Evolutionary conservation across 2,888 invertebrate species (phyloP).

Genomic region (Bhutanitis thaidina): DNA sequence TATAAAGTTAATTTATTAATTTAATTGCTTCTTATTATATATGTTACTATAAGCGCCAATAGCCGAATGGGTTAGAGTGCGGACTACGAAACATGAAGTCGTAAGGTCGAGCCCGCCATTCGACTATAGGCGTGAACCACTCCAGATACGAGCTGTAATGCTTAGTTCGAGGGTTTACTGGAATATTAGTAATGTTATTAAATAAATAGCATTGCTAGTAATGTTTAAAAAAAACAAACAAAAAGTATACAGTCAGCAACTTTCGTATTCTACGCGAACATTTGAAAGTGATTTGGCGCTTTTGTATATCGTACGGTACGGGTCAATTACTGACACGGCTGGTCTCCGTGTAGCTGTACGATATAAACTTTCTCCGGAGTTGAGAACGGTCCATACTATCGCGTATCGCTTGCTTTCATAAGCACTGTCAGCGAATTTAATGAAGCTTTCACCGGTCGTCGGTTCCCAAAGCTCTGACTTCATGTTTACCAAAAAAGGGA

Average conservation of each 20-base stretch:
- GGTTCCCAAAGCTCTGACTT: background rate
- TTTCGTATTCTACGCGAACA: background rate
- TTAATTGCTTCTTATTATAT: too few species aligned
- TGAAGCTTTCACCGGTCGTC: conserved; percentile 1
- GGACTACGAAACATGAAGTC: too few species aligned
- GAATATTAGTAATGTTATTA: too few species aligned
- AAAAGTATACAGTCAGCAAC: background rate
- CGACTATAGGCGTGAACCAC: too few species aligned
- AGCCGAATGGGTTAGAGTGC: too few species aligned
- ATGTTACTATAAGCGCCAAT: too few species aligned
- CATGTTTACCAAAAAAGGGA: background rate
- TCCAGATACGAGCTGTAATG: too few species aligned
- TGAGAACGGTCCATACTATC: background rate
- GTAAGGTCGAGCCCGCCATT: too few species aligned
- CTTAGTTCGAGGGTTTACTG: too few species aligned
- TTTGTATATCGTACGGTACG: background rate
- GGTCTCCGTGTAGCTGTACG: background rate
- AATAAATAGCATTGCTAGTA: too few species aligned
- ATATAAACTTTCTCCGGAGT: background rate
- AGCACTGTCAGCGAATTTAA: background rate
- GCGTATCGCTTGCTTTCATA: background rate
- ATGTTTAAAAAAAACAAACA: background rate
- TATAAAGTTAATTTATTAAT: too few species aligned
- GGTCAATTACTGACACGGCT: conserved; percentile 4
- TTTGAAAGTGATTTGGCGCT: conserved; percentile 3